Conservation (phyloP, 2,888 invertebrate species). For the Coenonympha glycerion region DNA sequence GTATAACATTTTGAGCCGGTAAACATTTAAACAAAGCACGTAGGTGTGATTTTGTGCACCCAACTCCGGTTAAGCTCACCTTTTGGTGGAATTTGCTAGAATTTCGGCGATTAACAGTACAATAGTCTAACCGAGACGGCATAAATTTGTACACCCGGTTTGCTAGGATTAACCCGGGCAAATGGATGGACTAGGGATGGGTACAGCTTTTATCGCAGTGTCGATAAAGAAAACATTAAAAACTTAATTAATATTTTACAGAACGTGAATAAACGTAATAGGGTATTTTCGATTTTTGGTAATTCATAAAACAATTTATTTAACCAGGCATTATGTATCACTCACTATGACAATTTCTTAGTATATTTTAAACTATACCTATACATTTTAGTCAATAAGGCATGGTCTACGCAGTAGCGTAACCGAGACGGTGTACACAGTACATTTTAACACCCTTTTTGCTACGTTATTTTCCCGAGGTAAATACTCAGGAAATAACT, state of each 20-base stretch:
- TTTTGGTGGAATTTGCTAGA: background rate
- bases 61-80: background rate
- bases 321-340: too few relatives aligned
- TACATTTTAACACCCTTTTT: constrained; percentile 23
- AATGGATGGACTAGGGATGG: constrained; percentile 40
- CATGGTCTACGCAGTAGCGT: too few relatives aligned
- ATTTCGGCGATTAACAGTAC: constrained; percentile 26
- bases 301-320: constrained; percentile 25
- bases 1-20: too few relatives aligned
- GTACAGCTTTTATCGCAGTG: background rate
- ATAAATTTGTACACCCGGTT: constrained; percentile 24
- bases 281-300: constrained; percentile 24
- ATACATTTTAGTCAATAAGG: too few relatives aligned
- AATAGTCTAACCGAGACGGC: constrained; percentile 19
- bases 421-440: constrained; percentile 13
- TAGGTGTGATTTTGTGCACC: too few relatives aligned
- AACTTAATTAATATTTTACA: too few relatives aligned
- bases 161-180: constrained; percentile 50
- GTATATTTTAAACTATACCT: too few relatives aligned
- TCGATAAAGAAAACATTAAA: too few relatives aligned
- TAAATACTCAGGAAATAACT: constrained; percentile 41
- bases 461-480: constrained; percentile 50
- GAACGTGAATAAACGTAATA: too few relatives aligned
- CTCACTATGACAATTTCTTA: too few relatives aligned
- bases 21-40: too few relatives aligned